Evolutionary conservation across 2,888 invertebrate genomes (phyloP).

Genomic region (Craniophora ligustri): DNA sequence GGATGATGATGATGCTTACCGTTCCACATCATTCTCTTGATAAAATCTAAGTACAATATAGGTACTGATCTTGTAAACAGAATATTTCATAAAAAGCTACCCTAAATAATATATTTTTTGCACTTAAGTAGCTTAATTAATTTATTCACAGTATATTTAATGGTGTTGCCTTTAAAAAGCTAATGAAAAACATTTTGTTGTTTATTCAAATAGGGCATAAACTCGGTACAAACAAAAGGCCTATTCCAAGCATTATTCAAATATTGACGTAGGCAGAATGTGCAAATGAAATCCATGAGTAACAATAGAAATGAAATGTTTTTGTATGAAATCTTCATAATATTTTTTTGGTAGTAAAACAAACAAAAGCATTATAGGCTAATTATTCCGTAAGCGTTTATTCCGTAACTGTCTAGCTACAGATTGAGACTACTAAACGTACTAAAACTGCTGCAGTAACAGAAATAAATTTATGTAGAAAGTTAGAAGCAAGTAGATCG

Average conservation of each 20-base stretch:
- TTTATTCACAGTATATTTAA: slow-evolving; percentile 50
- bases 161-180: slow-evolving; percentile 42
- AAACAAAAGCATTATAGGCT: no score
- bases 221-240: slow-evolving; percentile 38
- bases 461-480: no score
- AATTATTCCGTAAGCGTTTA: no score
- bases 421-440: no score
- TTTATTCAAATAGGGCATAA: slow-evolving; percentile 47
- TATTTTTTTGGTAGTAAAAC: slow-evolving; percentile 12
- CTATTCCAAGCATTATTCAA: slow-evolving; percentile 27
- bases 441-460: no score
- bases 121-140: slow-evolving; percentile 35
- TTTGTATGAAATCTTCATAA: slow-evolving; percentile 20
- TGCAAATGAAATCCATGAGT: slow-evolving; percentile 30
- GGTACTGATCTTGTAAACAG: no score
- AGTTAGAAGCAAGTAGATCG: no score
- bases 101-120: slow-evolving; percentile 26
- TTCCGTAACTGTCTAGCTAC: no score
- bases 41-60: no score
- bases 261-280: slow-evolving; percentile 39
- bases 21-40: no score
- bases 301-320: slow-evolving; percentile 19
- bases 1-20: no score
- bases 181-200: slow-evolving; percentile 52
- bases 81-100: slow-evolving; percentile 7